Evolutionary conservation across 2,797 vertebrate genomes (phyloP).

Genomic region (Aldrovandia affinis): DNA sequence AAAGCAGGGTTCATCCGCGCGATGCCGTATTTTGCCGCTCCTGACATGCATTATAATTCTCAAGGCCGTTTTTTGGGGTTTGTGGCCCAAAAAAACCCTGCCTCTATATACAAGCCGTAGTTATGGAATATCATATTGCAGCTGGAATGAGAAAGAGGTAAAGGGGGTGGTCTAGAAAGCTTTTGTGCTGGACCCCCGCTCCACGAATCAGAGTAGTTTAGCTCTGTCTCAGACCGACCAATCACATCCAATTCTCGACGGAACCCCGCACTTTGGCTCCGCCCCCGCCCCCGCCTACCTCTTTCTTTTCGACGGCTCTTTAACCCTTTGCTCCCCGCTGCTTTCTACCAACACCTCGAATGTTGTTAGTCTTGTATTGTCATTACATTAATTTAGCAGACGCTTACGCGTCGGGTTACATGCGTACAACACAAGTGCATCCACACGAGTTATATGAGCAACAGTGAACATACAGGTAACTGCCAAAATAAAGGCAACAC

Average conservation of each 20-base stretch:
- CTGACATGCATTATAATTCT: neutral
- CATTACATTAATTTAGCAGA: no score
- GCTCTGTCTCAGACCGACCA: conserved; percentile 52
- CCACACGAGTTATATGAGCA: no score
- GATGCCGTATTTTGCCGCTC: neutral
- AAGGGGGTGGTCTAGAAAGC: neutral
- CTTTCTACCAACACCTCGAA: no score
- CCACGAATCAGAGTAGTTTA: conserved; percentile 36
- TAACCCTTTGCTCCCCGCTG: conserved; percentile 50
- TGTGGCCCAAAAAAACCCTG: neutral
- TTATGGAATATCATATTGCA: neutral
- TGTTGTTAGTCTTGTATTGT: no score
- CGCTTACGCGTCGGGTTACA: no score
- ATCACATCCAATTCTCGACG: conserved; percentile 56
- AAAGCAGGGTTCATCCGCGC: neutral
- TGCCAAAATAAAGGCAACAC: no score
- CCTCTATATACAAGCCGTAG: neutral
- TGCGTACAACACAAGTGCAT: no score
- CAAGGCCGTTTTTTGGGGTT: neutral
- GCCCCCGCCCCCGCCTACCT: conserved; percentile 32
- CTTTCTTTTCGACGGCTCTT: conserved; percentile 43
- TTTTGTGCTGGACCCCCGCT: conserved; percentile 25
- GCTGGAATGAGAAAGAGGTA: neutral
- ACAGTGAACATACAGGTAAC: no score
- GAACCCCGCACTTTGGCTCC: conserved; percentile 38